phyloP scores from a whole-genome alignment of 2,888 invertebrate species.

The Pheosia tremula region DNA sequence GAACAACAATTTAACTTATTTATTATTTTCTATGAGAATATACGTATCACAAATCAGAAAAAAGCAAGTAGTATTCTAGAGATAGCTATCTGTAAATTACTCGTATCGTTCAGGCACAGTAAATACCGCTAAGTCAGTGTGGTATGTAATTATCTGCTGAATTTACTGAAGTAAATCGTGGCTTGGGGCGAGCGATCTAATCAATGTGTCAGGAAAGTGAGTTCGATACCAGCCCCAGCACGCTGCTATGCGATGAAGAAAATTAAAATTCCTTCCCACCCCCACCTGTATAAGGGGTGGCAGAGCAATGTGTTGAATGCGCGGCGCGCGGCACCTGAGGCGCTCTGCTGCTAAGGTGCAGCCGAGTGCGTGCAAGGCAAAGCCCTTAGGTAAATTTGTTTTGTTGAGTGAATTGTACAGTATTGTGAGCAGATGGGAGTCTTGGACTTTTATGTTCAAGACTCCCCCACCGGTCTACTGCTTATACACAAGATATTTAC shows the following conservation, averaged over 20 bases:
- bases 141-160: background rate
- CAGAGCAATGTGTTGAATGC: background rate
- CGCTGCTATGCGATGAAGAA: background rate
- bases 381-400: background rate
- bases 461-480: no score
- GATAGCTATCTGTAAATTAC: no score
- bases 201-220: background rate
- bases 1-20: no score
- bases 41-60: no score
- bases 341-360: background rate
- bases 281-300: background rate
- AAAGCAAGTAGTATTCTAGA: no score
- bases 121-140: background rate
- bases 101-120: no score
- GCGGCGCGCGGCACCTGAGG: background rate
- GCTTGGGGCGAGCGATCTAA: background rate
- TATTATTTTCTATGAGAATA: no score
- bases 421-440: background rate
- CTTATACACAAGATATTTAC: no score
- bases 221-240: background rate
- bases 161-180: background rate
- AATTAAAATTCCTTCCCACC: constrained; percentile 1
- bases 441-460: no score
- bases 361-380: background rate
- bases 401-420: background rate